phyloP scores from a whole-genome alignment of 2,797 vertebrate genomes.

The Brachyalestes nurse region DNA sequence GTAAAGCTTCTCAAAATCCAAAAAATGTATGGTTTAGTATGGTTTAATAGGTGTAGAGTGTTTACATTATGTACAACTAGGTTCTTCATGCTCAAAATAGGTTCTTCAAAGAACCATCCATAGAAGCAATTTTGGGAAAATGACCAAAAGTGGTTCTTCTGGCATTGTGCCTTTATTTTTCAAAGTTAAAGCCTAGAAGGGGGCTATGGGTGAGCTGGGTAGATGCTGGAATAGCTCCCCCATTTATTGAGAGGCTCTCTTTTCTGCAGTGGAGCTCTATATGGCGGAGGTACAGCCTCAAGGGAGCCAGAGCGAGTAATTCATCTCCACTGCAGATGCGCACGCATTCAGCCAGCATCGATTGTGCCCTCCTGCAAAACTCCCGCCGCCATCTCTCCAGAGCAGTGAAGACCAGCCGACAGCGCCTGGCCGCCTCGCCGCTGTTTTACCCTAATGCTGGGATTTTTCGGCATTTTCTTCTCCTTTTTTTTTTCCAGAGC shows the following conservation, averaged over 20 bases:
- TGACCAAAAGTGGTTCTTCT: background rate
- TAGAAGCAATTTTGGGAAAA: background rate
- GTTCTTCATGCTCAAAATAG: background rate
- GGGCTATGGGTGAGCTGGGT: slow-evolving; percentile 12
- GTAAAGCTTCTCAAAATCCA: too few relatives aligned
- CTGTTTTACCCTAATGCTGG: slow-evolving; percentile 8
- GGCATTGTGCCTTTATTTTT: background rate
- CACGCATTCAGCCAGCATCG: slow-evolving; percentile 64
- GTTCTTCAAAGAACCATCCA: background rate
- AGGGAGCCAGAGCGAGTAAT: slow-evolving; percentile 66
- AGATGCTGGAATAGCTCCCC: slow-evolving; percentile 44
- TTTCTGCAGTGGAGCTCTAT: slow-evolving; percentile 60
- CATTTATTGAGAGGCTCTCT: slow-evolving; percentile 60
- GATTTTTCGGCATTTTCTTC: background rate
- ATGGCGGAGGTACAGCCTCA: slow-evolving; percentile 60
- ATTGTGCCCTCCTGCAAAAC: slow-evolving; percentile 56
- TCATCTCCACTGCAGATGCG: slow-evolving; percentile 74
- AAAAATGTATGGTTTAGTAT: too few relatives aligned
- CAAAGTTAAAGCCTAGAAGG: slow-evolving; percentile 6
- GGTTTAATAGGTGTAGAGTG: background rate
- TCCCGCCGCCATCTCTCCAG: slow-evolving; percentile 18
- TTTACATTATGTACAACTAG: background rate
- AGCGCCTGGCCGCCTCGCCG: background rate
- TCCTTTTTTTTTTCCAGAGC: background rate
- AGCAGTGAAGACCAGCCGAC: slow-evolving; percentile 15